Conservation (phyloP, 2,888 invertebrate genomes). For the Holacanthella duospinosa region DNA sequence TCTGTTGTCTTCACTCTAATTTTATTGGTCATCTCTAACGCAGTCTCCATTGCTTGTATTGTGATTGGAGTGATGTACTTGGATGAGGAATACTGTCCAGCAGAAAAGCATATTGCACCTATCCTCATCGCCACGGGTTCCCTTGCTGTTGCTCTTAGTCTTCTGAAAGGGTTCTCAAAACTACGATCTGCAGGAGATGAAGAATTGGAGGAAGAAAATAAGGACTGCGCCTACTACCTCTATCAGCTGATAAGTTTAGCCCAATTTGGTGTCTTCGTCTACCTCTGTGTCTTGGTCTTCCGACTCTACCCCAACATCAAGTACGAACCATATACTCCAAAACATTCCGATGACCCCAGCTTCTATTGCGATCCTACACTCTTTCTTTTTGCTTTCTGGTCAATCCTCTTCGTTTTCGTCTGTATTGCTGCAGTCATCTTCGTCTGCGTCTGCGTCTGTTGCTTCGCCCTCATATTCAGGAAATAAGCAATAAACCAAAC, state of each 20-base stretch:
- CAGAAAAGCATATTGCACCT: not conserved
- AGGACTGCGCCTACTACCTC: not conserved
- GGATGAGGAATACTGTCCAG: not conserved
- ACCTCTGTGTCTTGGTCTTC: conserved; percentile 1
- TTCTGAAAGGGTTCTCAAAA: not conserved
- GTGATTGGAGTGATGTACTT: not conserved
- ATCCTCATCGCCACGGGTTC: not conserved
- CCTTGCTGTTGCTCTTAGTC: not conserved
- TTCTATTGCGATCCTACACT: not conserved
- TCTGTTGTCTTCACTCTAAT: not conserved
- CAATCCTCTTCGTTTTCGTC: not conserved
- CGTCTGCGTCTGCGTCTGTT: not conserved
- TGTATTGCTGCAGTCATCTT: not conserved
- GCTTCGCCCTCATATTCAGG: too few species aligned
- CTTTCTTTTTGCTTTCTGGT: not conserved
- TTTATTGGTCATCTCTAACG: not conserved
- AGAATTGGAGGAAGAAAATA: not conserved
- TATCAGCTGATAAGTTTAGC: not conserved
- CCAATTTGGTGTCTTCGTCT: not conserved
- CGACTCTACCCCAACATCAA: not conserved
- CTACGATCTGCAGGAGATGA: not conserved
- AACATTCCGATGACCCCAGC: not conserved
- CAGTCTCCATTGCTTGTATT: not conserved
- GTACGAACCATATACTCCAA: not conserved
- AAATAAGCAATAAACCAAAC: too few species aligned